These are phyloP conservation scores for Meda fulgida DNA, from an alignment of 2,797 vertebrate species.

Conservation along the genomic window DNA sequence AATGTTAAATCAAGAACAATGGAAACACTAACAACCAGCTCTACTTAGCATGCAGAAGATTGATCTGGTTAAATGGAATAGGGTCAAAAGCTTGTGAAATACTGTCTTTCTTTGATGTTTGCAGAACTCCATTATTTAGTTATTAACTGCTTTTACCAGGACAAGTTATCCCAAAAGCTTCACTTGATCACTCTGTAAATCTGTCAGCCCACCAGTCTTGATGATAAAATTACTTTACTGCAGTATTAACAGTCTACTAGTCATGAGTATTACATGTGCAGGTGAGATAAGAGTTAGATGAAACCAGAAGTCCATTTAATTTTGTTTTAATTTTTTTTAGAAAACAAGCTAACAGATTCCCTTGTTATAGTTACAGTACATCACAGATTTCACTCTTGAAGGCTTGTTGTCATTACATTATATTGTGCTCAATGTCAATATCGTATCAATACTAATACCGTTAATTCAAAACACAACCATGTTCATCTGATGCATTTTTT, in stretches of 20 bases:
- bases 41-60: background rate
- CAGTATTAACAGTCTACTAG: conserved; percentile 47
- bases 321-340: background rate
- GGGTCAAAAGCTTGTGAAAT: background rate
- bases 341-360: background rate
- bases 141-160: conserved; percentile 13
- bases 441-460: background rate
- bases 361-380: background rate
- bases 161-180: conserved; percentile 16
- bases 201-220: background rate
- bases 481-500: background rate
- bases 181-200: conserved; percentile 30
- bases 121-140: conserved; percentile 1
- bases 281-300: conserved; percentile 40
- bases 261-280: conserved; percentile 9
- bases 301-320: conserved; percentile 46
- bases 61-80: background rate
- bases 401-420: background rate
- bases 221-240: conserved; percentile 46
- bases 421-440: background rate
- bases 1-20: conserved; percentile 19
- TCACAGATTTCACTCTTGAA: background rate
- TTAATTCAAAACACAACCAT: background rate
- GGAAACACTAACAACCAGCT: conserved; percentile 23
- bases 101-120: conserved; percentile 25